Evolutionary conservation across 2,797 vertebrate species (phyloP).

Genomic region (Periophthalmus magnuspinnatus): DNA sequence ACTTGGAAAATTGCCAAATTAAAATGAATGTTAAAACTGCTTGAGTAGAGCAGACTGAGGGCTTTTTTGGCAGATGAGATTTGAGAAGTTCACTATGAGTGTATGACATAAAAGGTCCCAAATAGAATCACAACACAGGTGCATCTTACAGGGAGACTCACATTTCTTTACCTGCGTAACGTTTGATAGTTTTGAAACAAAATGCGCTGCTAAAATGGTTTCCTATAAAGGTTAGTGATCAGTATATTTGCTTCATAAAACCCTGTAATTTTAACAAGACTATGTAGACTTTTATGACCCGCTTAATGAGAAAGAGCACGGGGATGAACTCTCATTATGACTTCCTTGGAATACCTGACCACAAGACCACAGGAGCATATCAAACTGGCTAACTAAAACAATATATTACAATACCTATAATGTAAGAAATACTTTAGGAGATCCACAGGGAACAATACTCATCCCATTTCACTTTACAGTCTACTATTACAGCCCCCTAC

Average conservation of each 20-base stretch:
- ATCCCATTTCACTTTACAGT: background rate
- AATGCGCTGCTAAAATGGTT: background rate
- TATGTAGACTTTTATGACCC: background rate
- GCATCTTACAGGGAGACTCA: background rate
- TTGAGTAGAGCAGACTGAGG: background rate
- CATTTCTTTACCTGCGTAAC: background rate
- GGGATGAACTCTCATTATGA: conserved; percentile 8
- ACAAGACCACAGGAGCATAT: background rate
- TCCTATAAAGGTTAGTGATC: background rate
- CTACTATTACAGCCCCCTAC: background rate
- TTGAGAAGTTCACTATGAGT: background rate
- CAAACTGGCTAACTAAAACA: background rate
- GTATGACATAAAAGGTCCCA: too few relatives aligned
- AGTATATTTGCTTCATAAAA: conserved; percentile 9
- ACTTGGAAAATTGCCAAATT: background rate
- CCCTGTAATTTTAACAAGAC: background rate
- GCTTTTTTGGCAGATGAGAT: background rate
- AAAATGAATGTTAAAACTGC: background rate
- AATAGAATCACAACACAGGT: background rate
- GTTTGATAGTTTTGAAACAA: background rate
- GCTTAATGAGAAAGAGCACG: background rate
- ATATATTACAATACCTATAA: background rate
- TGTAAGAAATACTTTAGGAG: background rate
- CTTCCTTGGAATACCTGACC: background rate
- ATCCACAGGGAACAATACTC: too few relatives aligned